Evolutionary conservation across 92 coral and sea anemone species (phyloP), one percentile per base, ranked within the genome.

Genomic region (Siderastrea radians): DNA sequence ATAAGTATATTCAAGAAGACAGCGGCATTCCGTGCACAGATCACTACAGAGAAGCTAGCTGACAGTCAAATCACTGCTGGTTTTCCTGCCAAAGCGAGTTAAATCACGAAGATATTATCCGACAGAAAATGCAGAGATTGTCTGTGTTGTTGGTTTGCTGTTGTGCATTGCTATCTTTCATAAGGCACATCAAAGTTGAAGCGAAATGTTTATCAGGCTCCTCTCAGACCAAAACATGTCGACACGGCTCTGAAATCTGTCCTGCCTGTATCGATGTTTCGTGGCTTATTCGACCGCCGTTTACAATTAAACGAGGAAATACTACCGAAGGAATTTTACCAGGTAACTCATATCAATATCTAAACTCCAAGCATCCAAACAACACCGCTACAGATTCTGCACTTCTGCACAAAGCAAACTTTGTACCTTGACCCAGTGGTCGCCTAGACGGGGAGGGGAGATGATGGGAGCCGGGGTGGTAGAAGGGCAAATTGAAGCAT

Each of bases 281-380:
- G 6, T 94, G 98, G 98, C 63, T 87, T 72, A 72, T 82, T 54
- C 84, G 98, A 72, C 86, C 78, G 9, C 98, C 98, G 1, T 94
- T 83, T 75, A 90, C 89, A 52, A 87, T 79, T 61, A 68, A 81
- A 60, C 73, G 43, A 10, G 65, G 64, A 12, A 81, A 90, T 69
- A 43, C 67, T 17, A 80, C 89, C 5, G 68, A 57, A 75, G 98
- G 98, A 38, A 86, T 94, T 26, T 68, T 94, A 47, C 98, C 95
- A 92, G 98, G 98, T 94, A 90, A 16, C 15, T 9, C 60, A 51
- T 26, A n/a, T 16, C 77, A 71, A 13, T 8, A 7, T 15, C 57
- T 53, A 11, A 26, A 26, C 38, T 26, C 38, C 38, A 26, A 26
- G 38, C 38, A 26, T 26, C 38, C 38, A 26, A 26, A 26, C 38